Conservation (phyloP, 2,113 vertebrate genomes). For the Sceloporus tristichus region DNA sequence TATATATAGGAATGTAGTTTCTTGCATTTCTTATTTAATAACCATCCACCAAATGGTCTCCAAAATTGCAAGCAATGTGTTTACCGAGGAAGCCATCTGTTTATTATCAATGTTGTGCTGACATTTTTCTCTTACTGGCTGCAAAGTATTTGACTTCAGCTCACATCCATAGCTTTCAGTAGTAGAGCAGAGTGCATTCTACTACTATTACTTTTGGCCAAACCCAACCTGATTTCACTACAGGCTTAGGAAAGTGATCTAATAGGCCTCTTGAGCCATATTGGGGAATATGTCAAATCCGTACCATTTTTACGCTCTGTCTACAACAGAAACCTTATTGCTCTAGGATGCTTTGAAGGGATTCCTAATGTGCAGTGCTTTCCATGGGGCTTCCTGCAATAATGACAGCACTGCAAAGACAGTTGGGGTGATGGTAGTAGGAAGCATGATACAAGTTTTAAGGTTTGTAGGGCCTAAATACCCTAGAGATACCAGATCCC, state of each 20-base stretch:
- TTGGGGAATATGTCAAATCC: not conserved
- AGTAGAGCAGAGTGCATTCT: not conserved
- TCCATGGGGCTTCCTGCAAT: too few species aligned
- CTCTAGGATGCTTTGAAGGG: too few species aligned
- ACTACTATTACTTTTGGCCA: conserved; percentile 22
- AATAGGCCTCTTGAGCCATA: conserved; percentile 11
- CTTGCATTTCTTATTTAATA: conserved; percentile 12
- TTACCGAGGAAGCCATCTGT: conserved; percentile 51
- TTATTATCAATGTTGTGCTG: conserved; percentile 33
- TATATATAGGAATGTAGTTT: conserved; percentile 35
- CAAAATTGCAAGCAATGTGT: conserved; percentile 44
- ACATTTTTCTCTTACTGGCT: conserved; percentile 29
- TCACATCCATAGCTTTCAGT: conserved; percentile 33
- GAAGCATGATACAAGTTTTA: too few species aligned
- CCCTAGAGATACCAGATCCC: too few species aligned
- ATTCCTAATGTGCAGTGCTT: too few species aligned
- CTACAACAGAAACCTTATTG: not conserved
- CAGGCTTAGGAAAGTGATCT: not conserved
- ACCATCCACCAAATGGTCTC: conserved; percentile 54
- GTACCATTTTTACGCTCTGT: not conserved
- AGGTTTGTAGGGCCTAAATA: too few species aligned
- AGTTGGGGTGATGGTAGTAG: too few species aligned
- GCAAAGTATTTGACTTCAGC: not conserved
- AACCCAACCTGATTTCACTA: conserved; percentile 27
- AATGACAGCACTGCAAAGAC: too few species aligned